phyloP scores from a whole-genome alignment of 2,797 vertebrate genomes.

The Syndactyla subalaris region DNA sequence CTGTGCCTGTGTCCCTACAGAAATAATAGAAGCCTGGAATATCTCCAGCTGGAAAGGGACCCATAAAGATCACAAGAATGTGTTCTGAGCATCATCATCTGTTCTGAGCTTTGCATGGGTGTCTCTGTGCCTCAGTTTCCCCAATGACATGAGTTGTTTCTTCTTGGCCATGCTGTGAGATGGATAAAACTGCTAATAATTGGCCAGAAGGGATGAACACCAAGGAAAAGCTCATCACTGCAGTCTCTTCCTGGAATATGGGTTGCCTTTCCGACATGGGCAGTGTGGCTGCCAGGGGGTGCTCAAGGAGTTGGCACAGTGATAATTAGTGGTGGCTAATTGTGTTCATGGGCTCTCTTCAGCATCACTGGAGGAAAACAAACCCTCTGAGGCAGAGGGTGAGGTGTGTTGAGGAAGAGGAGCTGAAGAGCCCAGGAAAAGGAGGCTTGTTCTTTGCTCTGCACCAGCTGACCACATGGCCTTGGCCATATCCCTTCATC shows the following conservation, averaged over 20 bases:
- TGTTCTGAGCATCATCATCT: not conserved
- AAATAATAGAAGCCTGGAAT: not conserved
- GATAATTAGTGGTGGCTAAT: not conserved
- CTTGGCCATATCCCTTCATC: not conserved
- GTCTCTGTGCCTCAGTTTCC: not conserved
- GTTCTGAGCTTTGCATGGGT: fast-evolving
- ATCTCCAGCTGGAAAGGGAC: not conserved
- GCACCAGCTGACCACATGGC: not conserved
- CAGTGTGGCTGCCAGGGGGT: not conserved
- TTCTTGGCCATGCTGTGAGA: fast-evolving
- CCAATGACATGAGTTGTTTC: fast-evolving
- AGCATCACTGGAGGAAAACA: not conserved
- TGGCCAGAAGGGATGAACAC: not conserved
- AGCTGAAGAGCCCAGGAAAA: not conserved
- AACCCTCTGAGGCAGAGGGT: not conserved
- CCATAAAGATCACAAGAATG: not conserved
- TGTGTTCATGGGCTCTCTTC: not conserved
- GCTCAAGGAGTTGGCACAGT: not conserved
- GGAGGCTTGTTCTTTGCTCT: not conserved
- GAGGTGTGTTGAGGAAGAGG: not conserved
- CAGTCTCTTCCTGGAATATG: fast-evolving
- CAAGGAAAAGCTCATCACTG: not conserved
- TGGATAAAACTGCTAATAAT: not conserved
- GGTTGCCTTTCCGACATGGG: not conserved
- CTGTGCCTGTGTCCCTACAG: not conserved